Evolutionary conservation across 1,140 invertebrate genomes (phyloP).

Genomic region (Drosophila pandora): DNA sequence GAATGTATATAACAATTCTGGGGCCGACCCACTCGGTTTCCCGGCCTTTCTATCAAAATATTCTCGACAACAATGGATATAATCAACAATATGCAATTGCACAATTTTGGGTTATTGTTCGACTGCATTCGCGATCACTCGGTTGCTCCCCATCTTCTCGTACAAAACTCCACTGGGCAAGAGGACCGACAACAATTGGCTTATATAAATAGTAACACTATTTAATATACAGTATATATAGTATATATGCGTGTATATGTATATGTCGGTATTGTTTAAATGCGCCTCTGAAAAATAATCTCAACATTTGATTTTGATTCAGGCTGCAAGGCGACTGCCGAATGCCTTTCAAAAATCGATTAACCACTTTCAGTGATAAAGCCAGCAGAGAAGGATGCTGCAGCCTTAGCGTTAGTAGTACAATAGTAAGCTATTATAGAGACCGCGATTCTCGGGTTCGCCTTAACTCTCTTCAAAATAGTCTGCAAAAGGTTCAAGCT

Average conservation of each 20-base stretch:
- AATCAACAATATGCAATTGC: conserved; percentile 68
- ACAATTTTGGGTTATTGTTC: conserved; percentile 63
- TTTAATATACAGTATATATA: conserved; percentile 39
- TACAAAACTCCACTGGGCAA: conserved; percentile 35
- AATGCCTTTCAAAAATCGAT: conserved; percentile 41
- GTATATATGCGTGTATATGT: conserved; percentile 50
- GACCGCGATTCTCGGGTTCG: conserved; percentile 12
- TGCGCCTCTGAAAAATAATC: conserved; percentile 78
- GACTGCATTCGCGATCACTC: conserved; percentile 43
- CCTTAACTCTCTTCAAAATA: not conserved
- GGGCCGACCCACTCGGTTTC: not conserved
- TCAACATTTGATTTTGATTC: conserved; percentile 58
- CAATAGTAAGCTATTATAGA: conserved; percentile 40
- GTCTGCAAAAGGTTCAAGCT: conserved; percentile 17
- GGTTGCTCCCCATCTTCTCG: conserved; percentile 20
- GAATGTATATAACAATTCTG: conserved; percentile 52
- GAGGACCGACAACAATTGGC: conserved; percentile 59
- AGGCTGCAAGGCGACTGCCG: conserved; percentile 28
- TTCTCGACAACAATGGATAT: conserved; percentile 71
- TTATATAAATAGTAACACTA: conserved; percentile 56
- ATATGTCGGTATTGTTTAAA: conserved; percentile 71
- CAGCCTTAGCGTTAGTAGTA: conserved; percentile 24
- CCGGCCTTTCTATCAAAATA: conserved; percentile 61
- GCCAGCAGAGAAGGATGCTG: conserved; percentile 24
- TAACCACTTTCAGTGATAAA: conserved; percentile 54